Evolutionary conservation across 2,113 vertebrate species (phyloP), one percentile per base, ranked within the genome.

Genomic region (Gambusia affinis): DNA sequence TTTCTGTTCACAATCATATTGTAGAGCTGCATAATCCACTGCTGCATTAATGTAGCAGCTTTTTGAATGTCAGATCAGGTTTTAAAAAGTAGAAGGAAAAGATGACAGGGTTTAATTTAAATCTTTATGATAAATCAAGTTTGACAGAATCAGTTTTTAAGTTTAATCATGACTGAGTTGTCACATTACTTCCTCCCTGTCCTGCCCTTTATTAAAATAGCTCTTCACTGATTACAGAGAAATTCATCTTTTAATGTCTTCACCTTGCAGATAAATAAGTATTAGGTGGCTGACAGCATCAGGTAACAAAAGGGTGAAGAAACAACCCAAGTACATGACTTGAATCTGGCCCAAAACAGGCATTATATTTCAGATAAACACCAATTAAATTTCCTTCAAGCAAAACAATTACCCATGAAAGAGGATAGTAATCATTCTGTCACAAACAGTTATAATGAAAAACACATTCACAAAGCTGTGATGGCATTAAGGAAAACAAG

Each of bases 1-100:
- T 84, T 68, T 81, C 11, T 76, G 69, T 57, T 61, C 62, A 64
- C 39, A 76, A 19, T 67, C 78, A 63, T 80, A 33, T 71, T 0
- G 1, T 60, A 54, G 57, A 39, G 30, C 22, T 35, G 1, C 5
- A 12, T 77, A 72, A 88, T 74, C 64, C 44, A 67, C 60, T 67
- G 62, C 19, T 66, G 69, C 67, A 68, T 60, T 44, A 28, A 74
- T 63, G 42, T 70, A 31, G 76, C 30, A 27, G 78, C 14, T 42
- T 37, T 11, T 37, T 11, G 35, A 37, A 37, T 12, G 35, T 37
- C 35, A 37, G 35, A 37, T 67, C 47, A 54, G 7, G 22, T 54
- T 22, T 19, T 19, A 54, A 54, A 54, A 22, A 22, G 14, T 51
- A 19, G 6, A 54, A 54, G 17, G 2, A 22, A 22, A 19, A 54